Conservation (phyloP, 2,113 vertebrate species). For the Hemichromis elongatus region DNA sequence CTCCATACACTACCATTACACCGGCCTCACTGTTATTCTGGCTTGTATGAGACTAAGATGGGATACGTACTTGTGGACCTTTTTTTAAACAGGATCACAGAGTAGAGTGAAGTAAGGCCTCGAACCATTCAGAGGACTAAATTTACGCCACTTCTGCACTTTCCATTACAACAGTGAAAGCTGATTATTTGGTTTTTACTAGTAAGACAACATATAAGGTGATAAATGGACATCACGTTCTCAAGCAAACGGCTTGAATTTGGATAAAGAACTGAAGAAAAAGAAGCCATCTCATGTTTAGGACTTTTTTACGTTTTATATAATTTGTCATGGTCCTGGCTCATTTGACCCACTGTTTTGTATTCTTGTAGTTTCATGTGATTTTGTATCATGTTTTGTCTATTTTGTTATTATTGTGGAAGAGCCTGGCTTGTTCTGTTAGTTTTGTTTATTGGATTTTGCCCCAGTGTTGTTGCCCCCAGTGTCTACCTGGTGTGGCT, state of each 20-base stretch:
- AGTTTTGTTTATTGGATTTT: too few species aligned
- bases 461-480: too few species aligned
- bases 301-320: not conserved
- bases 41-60: not conserved
- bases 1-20: slow-evolving; percentile 7
- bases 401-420: too few species aligned
- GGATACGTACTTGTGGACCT: not conserved
- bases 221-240: not conserved
- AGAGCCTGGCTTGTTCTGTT: too few species aligned
- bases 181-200: not conserved
- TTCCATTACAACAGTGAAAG: not conserved
- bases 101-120: not conserved
- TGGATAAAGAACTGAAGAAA: not conserved
- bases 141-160: not conserved
- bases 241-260: not conserved
- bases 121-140: not conserved
- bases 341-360: too few species aligned
- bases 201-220: not conserved
- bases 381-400: too few species aligned
- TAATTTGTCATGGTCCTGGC: too few species aligned
- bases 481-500: too few species aligned
- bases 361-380: too few species aligned
- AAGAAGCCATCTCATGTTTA: not conserved
- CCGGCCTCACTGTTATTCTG: not conserved
- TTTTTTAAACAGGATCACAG: too few species aligned